phyloP scores from a whole-genome alignment of 2,113 vertebrate species.

The Laticauda laticaudata region DNA sequence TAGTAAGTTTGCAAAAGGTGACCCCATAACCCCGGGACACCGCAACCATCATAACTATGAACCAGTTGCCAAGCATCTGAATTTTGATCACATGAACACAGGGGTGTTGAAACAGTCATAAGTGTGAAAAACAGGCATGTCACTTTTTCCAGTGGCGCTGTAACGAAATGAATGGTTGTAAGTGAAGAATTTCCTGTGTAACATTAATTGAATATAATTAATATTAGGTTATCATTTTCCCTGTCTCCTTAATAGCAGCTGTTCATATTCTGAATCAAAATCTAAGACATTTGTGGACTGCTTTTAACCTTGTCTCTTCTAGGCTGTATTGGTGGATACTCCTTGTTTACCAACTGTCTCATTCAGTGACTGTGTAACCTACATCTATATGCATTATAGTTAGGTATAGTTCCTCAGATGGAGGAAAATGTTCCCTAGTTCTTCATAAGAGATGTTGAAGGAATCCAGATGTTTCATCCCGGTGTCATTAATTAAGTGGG shows the following conservation, averaged over 20 bases:
- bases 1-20: not conserved
- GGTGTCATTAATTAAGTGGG: not conserved
- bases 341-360: not conserved
- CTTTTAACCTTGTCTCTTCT: not conserved
- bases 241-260: not conserved
- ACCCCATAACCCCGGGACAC: not conserved
- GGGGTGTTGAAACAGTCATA: not conserved
- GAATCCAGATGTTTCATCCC: not conserved
- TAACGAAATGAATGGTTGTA: not conserved
- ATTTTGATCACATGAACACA: not conserved
- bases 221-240: not conserved
- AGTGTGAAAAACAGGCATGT: not conserved
- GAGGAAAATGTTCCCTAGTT: not conserved
- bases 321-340: not conserved
- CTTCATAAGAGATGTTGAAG: not conserved
- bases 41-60: not conserved
- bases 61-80: not conserved
- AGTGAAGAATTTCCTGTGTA: not conserved
- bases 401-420: not conserved
- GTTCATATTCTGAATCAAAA: not conserved
- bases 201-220: not conserved
- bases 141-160: not conserved
- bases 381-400: not conserved
- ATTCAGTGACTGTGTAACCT: not conserved
- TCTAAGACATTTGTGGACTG: not conserved